These are phyloP conservation scores for Mythimna impura DNA, from an alignment of 2,888 invertebrate genomes.

Conservation along the genomic window DNA sequence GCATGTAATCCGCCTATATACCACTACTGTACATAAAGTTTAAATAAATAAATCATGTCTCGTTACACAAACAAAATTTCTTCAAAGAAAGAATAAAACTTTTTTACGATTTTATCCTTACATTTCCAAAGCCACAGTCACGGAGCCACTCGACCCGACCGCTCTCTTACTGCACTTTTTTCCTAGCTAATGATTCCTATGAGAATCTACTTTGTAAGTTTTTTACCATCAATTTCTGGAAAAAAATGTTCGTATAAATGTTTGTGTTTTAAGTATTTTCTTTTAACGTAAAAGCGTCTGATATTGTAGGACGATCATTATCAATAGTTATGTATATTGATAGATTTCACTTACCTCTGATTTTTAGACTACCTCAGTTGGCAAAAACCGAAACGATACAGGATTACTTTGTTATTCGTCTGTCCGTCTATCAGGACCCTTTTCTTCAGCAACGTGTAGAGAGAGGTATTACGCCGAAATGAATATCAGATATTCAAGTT, in stretches of 20 bases:
- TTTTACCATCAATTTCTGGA: slow-evolving; percentile 39
- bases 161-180: slow-evolving; percentile 59
- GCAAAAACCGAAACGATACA: too few species aligned
- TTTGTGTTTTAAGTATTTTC: slow-evolving; percentile 26
- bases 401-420: too few species aligned
- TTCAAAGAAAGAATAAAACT: not conserved
- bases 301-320: not conserved
- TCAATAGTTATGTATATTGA: too few species aligned
- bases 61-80: not conserved
- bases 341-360: too few species aligned
- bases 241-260: slow-evolving; percentile 26
- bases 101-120: slow-evolving; percentile 16
- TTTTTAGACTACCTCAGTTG: too few species aligned
- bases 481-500: too few species aligned
- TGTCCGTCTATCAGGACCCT: too few species aligned
- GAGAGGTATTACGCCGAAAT: too few species aligned
- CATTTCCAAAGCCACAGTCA: slow-evolving; percentile 29
- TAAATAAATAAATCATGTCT: not conserved
- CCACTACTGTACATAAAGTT: not conserved
- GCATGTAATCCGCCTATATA: too few species aligned
- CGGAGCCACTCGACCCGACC: slow-evolving; percentile 72
- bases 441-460: too few species aligned
- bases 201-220: slow-evolving; percentile 50
- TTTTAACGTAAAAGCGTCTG: not conserved
- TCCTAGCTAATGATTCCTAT: slow-evolving; percentile 53